phyloP scores from a whole-genome alignment of 2,888 invertebrate species.

The Acanthoscelides obtectus region DNA sequence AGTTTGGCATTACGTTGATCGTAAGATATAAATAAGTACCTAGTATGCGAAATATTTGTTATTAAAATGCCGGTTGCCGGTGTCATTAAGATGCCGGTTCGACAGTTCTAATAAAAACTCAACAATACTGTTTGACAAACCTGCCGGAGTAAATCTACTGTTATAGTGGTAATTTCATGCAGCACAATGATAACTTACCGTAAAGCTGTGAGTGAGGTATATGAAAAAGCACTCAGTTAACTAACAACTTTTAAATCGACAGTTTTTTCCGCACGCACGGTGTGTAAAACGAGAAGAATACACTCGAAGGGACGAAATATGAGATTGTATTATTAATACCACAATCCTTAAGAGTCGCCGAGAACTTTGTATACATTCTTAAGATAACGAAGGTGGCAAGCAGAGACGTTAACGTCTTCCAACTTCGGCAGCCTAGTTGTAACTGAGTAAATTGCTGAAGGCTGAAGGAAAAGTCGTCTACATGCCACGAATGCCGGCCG shows the following conservation, averaged over 20 bases:
- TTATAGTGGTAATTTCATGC: background rate
- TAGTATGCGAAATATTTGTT: background rate
- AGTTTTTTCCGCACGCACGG: constrained; percentile 49
- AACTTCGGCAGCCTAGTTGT: constrained; percentile 38
- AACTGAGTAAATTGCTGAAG: constrained; percentile 29
- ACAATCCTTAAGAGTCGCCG: constrained; percentile 45
- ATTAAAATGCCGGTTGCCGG: background rate
- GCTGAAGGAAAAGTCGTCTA: constrained; percentile 13
- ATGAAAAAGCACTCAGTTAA: constrained; percentile 36
- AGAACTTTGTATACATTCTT: constrained; percentile 48
- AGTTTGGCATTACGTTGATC: background rate
- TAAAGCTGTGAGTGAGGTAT: constrained; percentile 37
- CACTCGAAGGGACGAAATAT: constrained; percentile 32
- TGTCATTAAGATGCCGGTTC: no score
- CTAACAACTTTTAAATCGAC: constrained; percentile 13
- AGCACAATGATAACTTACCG: constrained; percentile 29
- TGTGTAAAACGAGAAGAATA: constrained; percentile 43
- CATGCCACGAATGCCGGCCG: constrained; percentile 24
- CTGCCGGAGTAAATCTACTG: background rate
- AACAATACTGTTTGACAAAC: background rate
- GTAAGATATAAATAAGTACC: background rate
- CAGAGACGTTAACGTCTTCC: constrained; percentile 35
- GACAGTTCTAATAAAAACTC: background rate
- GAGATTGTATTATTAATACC: constrained; percentile 34
- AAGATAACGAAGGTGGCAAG: constrained; percentile 17